A percentile compares a stretch with the other conserved stretches of the same genome.
Evolutionary conservation across 1,140 invertebrate species (phyloP).

Genomic region (Plodia interpunctella): DNA sequence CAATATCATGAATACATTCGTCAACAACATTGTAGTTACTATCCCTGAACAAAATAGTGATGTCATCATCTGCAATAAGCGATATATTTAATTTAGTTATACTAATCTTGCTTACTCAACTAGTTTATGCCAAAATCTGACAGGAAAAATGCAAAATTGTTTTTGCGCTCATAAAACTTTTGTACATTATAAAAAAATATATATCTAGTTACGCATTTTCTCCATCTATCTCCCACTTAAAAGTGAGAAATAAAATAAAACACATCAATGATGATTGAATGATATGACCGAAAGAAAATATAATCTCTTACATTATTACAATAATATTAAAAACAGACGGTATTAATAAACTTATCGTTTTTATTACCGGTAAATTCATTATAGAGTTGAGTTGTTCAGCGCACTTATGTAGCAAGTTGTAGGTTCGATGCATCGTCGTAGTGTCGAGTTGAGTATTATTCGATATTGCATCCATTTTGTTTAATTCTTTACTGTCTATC

Average conservation of each 20-base stretch:
- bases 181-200: too few species aligned
- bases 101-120: too few species aligned
- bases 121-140: too few species aligned
- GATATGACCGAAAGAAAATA: too few species aligned
- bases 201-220: too few species aligned
- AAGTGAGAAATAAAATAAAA: too few species aligned
- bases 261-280: too few species aligned
- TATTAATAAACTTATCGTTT: background rate
- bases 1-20: slow-evolving; percentile 25
- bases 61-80: slow-evolving; percentile 39
- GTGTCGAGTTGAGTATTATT: slow-evolving; percentile 34
- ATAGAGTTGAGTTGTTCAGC: slow-evolving; percentile 40
- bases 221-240: too few species aligned
- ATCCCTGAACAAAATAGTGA: slow-evolving; percentile 33
- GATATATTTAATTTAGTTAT: too few species aligned
- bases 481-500: slow-evolving; percentile 11
- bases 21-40: slow-evolving; percentile 36
- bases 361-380: slow-evolving; percentile 47
- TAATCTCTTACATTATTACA: too few species aligned
- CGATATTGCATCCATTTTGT: slow-evolving; percentile 31
- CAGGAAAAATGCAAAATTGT: too few species aligned
- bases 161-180: too few species aligned
- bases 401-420: slow-evolving; percentile 49
- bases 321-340: background rate
- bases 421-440: slow-evolving; percentile 37